Evolutionary conservation across 2,797 vertebrate species (phyloP), one percentile per base, ranked within the genome.

Genomic region (Botia kubotai): DNA sequence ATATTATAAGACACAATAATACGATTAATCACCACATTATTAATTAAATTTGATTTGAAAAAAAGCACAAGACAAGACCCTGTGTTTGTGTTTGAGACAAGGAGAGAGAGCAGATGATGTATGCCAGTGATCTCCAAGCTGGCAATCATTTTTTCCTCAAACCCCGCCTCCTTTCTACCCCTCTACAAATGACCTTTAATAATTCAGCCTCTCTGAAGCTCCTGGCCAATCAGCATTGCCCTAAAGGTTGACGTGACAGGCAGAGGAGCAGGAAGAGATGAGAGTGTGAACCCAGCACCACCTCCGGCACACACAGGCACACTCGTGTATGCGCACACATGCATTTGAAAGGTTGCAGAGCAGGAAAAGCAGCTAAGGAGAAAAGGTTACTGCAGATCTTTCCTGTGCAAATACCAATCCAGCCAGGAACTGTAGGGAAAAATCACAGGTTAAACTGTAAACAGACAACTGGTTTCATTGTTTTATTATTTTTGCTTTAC

Each of bases 221-320:
- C 55, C 48, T 72, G 72, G 86, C 94, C 92, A 94, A 91, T 94
- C 86, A 80, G 46, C 70, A 81, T 71, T 66, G 72, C 77, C 43
- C 19, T 4, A 53, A 8, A 39, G 0, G n/a, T 71, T 92, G 92
- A 94, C 85, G 83, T 94, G 93, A 90, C 87, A 75, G 80, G 82
- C 81, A 89, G 81, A 85, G 62, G 87, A 92, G 90, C 92, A 94
- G 92, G 90, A 93, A 93, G 87, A 91, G 82, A 81, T 83, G 63
- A 87, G 79, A 90, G 88, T 88, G 85, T 89, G 87, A 92, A 90
- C 87, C 84, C 83, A 84, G 80, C 87, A 89, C 90, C 86, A 75
- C 85, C 55, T 77, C 58, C 55, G 52, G 79, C 77, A 80, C 43
- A 72, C 6, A 72, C 36, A 84, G 10, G 43, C 63, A 66, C 50